Base-by-base conservation (phyloP, 2,113 vertebrate genomes). In the Ascaphus truei region DNA sequence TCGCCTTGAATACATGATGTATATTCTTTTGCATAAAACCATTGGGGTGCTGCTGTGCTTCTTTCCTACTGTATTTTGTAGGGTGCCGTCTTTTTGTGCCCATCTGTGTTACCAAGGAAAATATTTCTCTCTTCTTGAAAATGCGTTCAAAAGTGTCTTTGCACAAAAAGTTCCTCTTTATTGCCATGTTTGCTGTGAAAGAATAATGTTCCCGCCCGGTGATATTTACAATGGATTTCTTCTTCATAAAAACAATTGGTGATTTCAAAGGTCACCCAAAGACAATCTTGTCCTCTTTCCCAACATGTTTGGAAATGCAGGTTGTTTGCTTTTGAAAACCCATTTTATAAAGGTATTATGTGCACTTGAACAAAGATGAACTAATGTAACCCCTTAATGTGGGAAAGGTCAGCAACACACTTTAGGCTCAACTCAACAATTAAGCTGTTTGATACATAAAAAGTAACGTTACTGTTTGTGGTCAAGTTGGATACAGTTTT, bases 191-290 rank as follows among this genome's bases (percentile, higher is more conserved):
- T 55, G n/a, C n/a, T n/a, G 63, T 55, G 8, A 13, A 41, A 41
- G 45, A 51, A 31, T 51, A 34, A 18, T 20, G 30, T 30, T 50
- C 13, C 15, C 50, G 29, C n/a, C 31, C 22, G 26, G 30, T 68
- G 65, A 58, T 58, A 68, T 68, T 68, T 58, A 48, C 41, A 48
- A 22, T 48, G 53, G 53, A 68, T 58, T 29, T 36, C 45, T 68
- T 68, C 37, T 58, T 58, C 41, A 58, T 58, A 39, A 48, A n/a
- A 68, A 58, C 64, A 68, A 39, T 45, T 57, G 27, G 29, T 58
- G 65, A 29, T 68, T 55, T 47, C 33, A 68, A 68, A 68, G 53
- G 53, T 68, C 53, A 68, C 15, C 22, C 3, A 2, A 8, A 13
- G 37, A 48, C 15, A 66, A 58, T 47, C 20, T 15, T 9, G 26